Evolutionary conservation across 2,113 vertebrate genomes (phyloP), one percentile per base, ranked within the genome.

Genomic region (Amblyopsis rosae): DNA sequence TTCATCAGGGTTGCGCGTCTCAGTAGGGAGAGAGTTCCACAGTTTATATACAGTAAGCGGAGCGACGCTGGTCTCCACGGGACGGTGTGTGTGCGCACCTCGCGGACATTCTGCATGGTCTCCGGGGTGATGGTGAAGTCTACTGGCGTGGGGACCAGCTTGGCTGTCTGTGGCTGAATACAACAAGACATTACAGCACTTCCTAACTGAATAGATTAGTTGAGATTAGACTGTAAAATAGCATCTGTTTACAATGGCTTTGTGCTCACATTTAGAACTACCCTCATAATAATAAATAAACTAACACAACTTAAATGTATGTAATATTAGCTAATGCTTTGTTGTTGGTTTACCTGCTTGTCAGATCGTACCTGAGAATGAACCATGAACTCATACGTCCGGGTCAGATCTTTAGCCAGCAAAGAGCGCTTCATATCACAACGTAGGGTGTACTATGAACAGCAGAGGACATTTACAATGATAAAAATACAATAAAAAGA

Each of bases 311-410:
- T 26, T 5, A 9, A 12, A 51, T n/a, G 12, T 13, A 51, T 2
- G 26, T n/a, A 13, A 51, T 51, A 51, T 51, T 12, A 12, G 15
- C 11, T 51, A 3, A n/a, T 51, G 12, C 10, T 51, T 11, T n/a
- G 15, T 12, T 51, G 26, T 26, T 26, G 2, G 26, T 51, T 51
- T 9, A 51, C 12, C 8, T 41, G 35, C 35, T 9, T 17, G 8
- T 59, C 32, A 13, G 26, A 8, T 41, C 94, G 94, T 84, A 98
- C 98, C 65, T 93, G 87, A 9, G 92, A 94, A 82, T 99, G 96
- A 0, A 99, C 90, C 70, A 99, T 99, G 90, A 99, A 99, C 77
- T 99, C 98, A 54, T 95, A 98, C 61, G 89, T 96, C 92, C 96
- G 96, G 53, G 89, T 96, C 69, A 99, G 81, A 88, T 98, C 98